A percentile compares a stretch with the other conserved stretches of the same genome.
Evolutionary conservation across 30 jellyfish, hydroid and myxozoan genomes (phyloP).

Genomic region (Turritopsis rubra): DNA sequence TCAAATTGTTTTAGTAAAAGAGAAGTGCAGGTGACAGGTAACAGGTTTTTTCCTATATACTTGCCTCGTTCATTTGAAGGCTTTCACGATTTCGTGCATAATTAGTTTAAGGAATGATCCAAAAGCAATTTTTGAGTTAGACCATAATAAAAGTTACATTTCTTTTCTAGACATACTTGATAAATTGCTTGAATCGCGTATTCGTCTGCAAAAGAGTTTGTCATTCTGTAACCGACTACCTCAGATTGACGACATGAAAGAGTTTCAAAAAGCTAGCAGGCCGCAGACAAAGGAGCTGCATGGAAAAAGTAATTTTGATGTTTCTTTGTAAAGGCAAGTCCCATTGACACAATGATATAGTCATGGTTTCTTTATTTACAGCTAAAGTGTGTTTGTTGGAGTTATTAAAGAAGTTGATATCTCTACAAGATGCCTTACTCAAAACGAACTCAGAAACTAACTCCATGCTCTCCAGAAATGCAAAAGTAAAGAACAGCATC

Average conservation of each 20-base stretch:
- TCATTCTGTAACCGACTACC: constrained; percentile 53
- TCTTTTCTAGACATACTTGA: constrained; percentile 54
- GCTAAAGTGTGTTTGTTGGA: constrained; percentile 34
- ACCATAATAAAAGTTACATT: no score
- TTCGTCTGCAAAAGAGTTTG: constrained; percentile 60
- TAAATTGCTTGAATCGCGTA: constrained; percentile 56
- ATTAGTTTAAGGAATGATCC: no score
- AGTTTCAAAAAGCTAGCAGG: constrained; percentile 26
- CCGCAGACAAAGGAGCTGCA: neutral
- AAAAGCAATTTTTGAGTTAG: neutral
- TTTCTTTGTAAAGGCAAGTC: no score
- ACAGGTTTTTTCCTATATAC: no score
- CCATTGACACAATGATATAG: neutral
- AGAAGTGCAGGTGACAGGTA: no score
- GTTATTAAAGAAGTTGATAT: constrained; percentile 31
- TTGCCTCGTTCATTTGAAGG: no score
- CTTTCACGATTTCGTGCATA: no score
- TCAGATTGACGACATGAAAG: constrained; percentile 30
- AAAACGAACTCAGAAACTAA: constrained; percentile 28
- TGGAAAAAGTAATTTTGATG: neutral
- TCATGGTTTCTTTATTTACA: neutral
- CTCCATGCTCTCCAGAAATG: neutral
- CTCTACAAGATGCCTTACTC: constrained; percentile 34
- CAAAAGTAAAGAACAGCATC: neutral
- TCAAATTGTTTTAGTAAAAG: no score